These are phyloP conservation scores for Labia minor DNA, from an alignment of 2,888 invertebrate species.

Conservation along the genomic window DNA sequence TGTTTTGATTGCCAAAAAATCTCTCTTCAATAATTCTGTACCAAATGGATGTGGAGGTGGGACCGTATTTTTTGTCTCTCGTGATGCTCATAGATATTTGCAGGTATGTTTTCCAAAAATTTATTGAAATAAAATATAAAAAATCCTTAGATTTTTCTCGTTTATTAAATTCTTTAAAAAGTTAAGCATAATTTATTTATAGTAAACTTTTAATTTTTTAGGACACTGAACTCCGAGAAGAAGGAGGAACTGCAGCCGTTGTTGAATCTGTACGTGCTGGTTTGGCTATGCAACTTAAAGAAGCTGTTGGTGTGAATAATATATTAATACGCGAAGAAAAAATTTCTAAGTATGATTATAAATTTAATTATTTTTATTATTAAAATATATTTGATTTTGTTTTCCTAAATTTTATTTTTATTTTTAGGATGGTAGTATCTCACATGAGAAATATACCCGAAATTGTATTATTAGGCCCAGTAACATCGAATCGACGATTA, in stretches of 20 bases:
- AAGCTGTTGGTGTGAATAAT: conserved; percentile 60
- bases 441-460: conserved; percentile 69
- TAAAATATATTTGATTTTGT: conserved; percentile 13
- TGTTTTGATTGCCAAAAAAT: conserved; percentile 52
- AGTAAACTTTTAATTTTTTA: conserved; percentile 31
- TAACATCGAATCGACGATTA: conserved; percentile 54
- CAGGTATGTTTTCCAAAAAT: conserved; percentile 36
- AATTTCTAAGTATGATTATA: conserved; percentile 50
- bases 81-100: conserved; percentile 40
- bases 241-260: conserved; percentile 64
- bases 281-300: conserved; percentile 73
- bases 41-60: conserved; percentile 44
- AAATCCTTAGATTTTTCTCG: conserved; percentile 8
- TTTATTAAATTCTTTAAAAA: conserved; percentile 5
- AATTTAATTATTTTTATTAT: conserved; percentile 17
- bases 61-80: conserved; percentile 44
- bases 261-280: conserved; percentile 76
- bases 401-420: neutral
- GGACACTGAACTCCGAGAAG: conserved; percentile 55
- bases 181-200: neutral
- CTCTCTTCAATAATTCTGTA: conserved; percentile 40
- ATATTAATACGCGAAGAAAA: conserved; percentile 62
- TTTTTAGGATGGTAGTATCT: conserved; percentile 60
- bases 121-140: no score
- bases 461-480: conserved; percentile 63